Evolutionary conservation across 92 coral and sea anemone species (phyloP), one percentile per base, ranked within the genome.

Genomic region (Heteractis magnifica): DNA sequence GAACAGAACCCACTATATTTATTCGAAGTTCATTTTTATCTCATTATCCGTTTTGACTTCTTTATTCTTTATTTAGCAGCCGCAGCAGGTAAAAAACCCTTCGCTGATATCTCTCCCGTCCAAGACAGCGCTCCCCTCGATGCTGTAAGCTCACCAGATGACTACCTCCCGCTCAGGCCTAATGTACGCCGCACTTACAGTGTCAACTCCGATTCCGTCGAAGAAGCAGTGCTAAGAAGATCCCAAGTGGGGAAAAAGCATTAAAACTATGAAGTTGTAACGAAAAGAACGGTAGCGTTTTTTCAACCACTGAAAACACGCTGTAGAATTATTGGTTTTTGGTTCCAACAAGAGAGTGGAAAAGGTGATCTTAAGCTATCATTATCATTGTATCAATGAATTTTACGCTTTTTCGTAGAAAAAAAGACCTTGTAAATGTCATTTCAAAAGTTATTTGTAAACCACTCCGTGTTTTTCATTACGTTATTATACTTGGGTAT

Each of bases 171-270:
- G 1, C 79, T 86, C 50, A 84, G 71, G 51, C 72, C n/a, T 11
- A 81, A 68, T 53, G 65, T 77, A 15, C 83, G 70, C 79, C 87
- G 84, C 26, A 81, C 59, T 52, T 75, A 76, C 68, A 56, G 56
- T 20, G 84, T 77, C 49, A 77, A 80, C 80, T 85, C 86, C 52
- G 95, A 86, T 48, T 89, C 93, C 48, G 89, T 94, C 78, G 98
- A 95, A 77, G 98, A 94, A 64, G 94, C 99, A 10, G 98, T 96
- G 14, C 80, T 96, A 70, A 96, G 94, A 87, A 87, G 96, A 81
- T 89, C 97, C 72, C 81, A 84, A 34, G 86, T 88, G 49, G 77
- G 56, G 14, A 84, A 84, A 73, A 48, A 81, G 52, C 72, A 51
- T 23, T 68, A 68, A 68, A 48, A 20, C 73, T 68, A 20, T 20